phyloP scores from a whole-genome alignment of 2,113 vertebrate genomes.

The Pluvialis apricaria region DNA sequence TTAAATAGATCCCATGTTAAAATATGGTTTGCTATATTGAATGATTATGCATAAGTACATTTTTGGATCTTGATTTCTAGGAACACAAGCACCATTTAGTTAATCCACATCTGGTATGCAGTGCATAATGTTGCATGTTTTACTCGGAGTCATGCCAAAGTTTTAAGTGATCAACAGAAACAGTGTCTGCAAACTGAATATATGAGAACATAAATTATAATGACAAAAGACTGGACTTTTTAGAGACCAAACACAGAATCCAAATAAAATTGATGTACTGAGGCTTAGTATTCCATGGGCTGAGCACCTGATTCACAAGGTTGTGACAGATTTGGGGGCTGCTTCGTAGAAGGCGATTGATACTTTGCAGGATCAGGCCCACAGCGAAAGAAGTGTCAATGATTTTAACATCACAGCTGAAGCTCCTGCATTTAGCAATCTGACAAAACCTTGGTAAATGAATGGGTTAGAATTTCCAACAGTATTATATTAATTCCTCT shows the following conservation, averaged over 20 bases:
- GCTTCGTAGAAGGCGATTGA: not conserved
- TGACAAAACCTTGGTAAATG: not conserved
- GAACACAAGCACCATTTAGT: not conserved
- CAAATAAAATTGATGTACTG: not conserved
- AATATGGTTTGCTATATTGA: not conserved
- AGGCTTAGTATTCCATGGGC: not conserved
- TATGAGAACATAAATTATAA: not conserved
- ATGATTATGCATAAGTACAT: not conserved
- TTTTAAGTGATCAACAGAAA: not conserved
- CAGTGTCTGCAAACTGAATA: not conserved
- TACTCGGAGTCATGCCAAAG: not conserved
- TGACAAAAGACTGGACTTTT: not conserved
- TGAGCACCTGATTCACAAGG: not conserved
- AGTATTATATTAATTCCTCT: not conserved
- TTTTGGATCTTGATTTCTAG: conserved; percentile 15
- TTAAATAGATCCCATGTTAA: not conserved
- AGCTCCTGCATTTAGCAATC: not conserved
- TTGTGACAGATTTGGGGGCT: not conserved
- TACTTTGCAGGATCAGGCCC: not conserved
- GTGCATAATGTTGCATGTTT: not conserved
- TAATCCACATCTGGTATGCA: not conserved
- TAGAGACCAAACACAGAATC: not conserved
- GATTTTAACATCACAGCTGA: not conserved
- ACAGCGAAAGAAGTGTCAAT: not conserved
- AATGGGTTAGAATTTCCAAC: not conserved